phyloP scores from a whole-genome alignment of 2,888 invertebrate species.

The Temnothorax ravouxi region DNA sequence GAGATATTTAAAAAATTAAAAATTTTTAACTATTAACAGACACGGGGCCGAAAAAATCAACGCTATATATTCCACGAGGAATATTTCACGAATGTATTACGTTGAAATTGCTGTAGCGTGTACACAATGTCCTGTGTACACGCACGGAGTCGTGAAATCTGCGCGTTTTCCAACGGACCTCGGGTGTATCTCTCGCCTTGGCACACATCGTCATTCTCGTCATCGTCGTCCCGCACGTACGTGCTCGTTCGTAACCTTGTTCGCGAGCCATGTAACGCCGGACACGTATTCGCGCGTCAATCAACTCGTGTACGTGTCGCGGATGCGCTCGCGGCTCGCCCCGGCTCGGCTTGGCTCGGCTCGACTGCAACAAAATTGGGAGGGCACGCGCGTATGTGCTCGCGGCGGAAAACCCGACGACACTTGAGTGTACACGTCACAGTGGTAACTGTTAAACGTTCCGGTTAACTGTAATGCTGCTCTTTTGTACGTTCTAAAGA shows the following conservation, averaged over 20 bases:
- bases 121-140: background rate
- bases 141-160: constrained; percentile 54
- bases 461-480: constrained; percentile 14
- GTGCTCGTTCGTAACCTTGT: constrained; percentile 61
- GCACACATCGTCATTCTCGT: constrained; percentile 78
- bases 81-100: constrained; percentile 20
- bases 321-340: constrained; percentile 43
- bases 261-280: constrained; percentile 52
- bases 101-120: constrained; percentile 3
- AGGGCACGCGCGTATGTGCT: constrained; percentile 7
- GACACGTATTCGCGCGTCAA: constrained; percentile 64
- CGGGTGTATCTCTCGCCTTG: constrained; percentile 71
- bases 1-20: background rate
- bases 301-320: constrained; percentile 53
- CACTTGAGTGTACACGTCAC: constrained; percentile 14
- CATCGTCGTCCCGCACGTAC: constrained; percentile 76
- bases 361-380: constrained; percentile 39
- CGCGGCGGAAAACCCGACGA: constrained; percentile 22
- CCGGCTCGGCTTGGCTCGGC: background rate
- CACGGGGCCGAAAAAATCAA: background rate
- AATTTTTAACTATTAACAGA: background rate
- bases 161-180: constrained; percentile 67
- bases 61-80: background rate
- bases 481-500: background rate
- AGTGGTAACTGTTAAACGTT: constrained; percentile 32